Conservation (phyloP, 2,888 invertebrate genomes). For the Ochlodes sylvanus region DNA sequence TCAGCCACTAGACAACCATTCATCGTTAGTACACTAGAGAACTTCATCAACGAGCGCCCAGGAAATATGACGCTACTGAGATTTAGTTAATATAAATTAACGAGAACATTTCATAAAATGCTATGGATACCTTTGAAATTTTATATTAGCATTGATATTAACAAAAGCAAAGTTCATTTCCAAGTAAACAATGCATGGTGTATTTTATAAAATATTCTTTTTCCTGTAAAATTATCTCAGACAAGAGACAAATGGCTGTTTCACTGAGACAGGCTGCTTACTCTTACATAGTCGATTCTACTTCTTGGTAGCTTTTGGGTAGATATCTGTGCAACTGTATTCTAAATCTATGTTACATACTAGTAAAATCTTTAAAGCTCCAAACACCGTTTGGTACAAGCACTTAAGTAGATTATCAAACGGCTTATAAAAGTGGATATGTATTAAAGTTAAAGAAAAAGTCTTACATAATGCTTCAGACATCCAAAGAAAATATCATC, state of each 20-base stretch:
- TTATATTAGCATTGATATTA: background rate
- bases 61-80: conserved; percentile 13
- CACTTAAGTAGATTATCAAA: conserved; percentile 54
- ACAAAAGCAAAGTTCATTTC: background rate
- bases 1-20: conserved; percentile 53
- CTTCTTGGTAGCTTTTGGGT: conserved; percentile 30
- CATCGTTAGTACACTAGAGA: conserved; percentile 41
- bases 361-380: conserved; percentile 51
- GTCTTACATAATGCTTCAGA: conserved; percentile 73
- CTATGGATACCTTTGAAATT: background rate
- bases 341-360: conserved; percentile 26
- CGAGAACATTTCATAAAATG: conserved; percentile 33
- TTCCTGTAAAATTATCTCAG: conserved; percentile 13
- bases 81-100: conserved; percentile 16
- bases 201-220: conserved; percentile 34
- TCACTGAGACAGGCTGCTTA: conserved; percentile 26
- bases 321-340: conserved; percentile 24
- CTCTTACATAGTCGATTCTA: conserved; percentile 28
- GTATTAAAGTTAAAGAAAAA: conserved; percentile 50
- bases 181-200: background rate
- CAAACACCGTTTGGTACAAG: conserved; percentile 53
- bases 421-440: conserved; percentile 46
- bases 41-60: conserved; percentile 18
- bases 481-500: conserved; percentile 73
- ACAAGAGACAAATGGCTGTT: conserved; percentile 38